phyloP scores from a whole-genome alignment of 2,888 invertebrate genomes.

The Adelphocoris suturalis region DNA sequence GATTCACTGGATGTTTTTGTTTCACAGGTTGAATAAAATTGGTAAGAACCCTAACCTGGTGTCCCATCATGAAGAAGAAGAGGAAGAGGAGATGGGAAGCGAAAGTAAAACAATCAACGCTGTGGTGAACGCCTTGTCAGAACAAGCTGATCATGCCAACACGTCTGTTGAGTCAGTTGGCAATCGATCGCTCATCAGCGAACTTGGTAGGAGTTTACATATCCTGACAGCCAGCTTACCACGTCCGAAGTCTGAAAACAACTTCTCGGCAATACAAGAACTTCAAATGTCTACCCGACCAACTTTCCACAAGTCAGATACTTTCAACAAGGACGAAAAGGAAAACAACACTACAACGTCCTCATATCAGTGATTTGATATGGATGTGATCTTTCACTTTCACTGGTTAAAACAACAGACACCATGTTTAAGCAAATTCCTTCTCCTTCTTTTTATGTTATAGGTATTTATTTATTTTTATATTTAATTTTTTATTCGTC shows the following conservation, averaged over 20 bases:
- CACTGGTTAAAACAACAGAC: neutral
- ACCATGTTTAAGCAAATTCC: neutral
- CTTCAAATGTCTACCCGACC: constrained; percentile 78
- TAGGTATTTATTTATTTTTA: neutral
- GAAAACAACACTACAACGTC: constrained; percentile 65
- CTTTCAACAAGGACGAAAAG: constrained; percentile 84
- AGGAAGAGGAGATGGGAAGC: constrained; percentile 83
- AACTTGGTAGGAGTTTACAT: constrained; percentile 85
- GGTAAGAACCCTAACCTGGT: constrained; percentile 98
- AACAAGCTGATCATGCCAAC: constrained; percentile 92
- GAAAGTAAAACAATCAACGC: constrained; percentile 94
- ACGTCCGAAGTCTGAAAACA: constrained; percentile 90
- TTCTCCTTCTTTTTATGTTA: neutral
- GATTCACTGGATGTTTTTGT: neutral
- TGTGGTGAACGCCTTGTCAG: constrained; percentile 94
- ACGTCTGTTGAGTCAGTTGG: constrained; percentile 86
- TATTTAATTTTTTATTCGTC: too few species aligned
- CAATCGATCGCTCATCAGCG: constrained; percentile 78
- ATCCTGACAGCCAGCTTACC: constrained; percentile 84
- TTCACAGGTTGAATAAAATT: constrained; percentile 92
- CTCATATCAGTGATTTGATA: constrained; percentile 61
- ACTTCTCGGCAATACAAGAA: constrained; percentile 83
- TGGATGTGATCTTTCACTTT: neutral
- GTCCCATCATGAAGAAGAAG: constrained; percentile 78
- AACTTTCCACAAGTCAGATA: constrained; percentile 89